These are phyloP conservation scores for Amazonetta brasiliensis DNA, from an alignment of 2,797 vertebrate genomes.

Conservation along the genomic window DNA sequence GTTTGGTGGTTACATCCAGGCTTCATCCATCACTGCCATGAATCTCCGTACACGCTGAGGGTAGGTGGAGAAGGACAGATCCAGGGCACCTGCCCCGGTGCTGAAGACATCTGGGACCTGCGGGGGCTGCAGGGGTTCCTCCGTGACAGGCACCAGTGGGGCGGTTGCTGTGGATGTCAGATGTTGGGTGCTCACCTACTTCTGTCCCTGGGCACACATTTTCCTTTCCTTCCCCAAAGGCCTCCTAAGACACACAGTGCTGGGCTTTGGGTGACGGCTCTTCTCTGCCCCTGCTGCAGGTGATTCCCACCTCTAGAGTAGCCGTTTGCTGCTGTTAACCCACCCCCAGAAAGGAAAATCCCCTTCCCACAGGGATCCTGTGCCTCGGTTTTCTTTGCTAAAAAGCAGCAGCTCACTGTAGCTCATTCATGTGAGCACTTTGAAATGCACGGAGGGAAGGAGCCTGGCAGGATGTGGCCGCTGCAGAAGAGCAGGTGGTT, in stretches of 20 bases:
- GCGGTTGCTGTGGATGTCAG: background rate
- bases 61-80: background rate
- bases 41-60: background rate
- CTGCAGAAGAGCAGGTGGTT: background rate
- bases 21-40: background rate
- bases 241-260: too few relatives aligned
- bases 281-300: background rate
- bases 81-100: background rate
- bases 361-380: background rate
- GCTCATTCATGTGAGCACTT: background rate
- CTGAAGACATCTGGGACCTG: background rate
- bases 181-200: background rate
- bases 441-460: fast-evolving
- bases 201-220: background rate
- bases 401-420: background rate
- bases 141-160: background rate
- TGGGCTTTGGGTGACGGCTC: background rate
- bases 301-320: background rate
- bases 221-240: background rate
- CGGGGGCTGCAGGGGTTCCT: background rate
- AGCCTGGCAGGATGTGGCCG: background rate
- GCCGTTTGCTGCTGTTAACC: background rate
- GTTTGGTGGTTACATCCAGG: background rate
- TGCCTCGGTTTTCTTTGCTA: background rate
- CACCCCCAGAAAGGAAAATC: background rate